Evolutionary conservation across 2,113 vertebrate species (phyloP).

Genomic region (Reinhardtius hippoglossoides): DNA sequence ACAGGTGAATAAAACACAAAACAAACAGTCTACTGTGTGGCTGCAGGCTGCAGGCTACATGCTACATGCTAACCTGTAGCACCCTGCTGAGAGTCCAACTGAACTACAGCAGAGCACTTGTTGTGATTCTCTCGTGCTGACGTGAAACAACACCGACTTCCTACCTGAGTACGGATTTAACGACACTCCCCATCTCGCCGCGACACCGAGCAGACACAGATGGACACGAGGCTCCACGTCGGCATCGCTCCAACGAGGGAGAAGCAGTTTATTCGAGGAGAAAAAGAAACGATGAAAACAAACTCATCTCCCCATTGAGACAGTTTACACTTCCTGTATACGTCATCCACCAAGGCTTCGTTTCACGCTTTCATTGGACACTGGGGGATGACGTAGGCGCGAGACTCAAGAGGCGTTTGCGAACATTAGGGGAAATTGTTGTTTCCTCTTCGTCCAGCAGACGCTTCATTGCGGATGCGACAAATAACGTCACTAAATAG

Average conservation of each 20-base stretch:
- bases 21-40: not conserved
- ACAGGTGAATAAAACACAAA: not conserved
- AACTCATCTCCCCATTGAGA: slow-evolving; percentile 2
- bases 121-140: not conserved
- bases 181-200: slow-evolving; percentile 92
- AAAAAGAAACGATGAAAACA: slow-evolving; percentile 25
- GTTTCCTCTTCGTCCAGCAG: not conserved
- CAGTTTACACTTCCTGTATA: slow-evolving; percentile 64
- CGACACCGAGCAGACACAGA: slow-evolving; percentile 86
- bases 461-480: not conserved
- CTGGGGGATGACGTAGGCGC: slow-evolving; percentile 34
- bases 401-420: slow-evolving; percentile 1
- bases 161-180: slow-evolving; percentile 95
- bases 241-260: slow-evolving; percentile 82
- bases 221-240: slow-evolving; percentile 84
- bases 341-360: slow-evolving; percentile 53
- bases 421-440: not conserved
- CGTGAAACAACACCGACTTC: slow-evolving; percentile 8
- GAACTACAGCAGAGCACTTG: no score
- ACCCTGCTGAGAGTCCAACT: not conserved
- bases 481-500: not conserved
- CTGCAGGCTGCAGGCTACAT: no score
- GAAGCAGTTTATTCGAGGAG: not conserved
- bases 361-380: slow-evolving; percentile 60
- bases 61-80: not conserved